Percentiles rank a stretch among this genome's conserved stretches.
phyloP scores from a whole-genome alignment of 2,797 vertebrate species.

The Lateolabrax maculatus region DNA sequence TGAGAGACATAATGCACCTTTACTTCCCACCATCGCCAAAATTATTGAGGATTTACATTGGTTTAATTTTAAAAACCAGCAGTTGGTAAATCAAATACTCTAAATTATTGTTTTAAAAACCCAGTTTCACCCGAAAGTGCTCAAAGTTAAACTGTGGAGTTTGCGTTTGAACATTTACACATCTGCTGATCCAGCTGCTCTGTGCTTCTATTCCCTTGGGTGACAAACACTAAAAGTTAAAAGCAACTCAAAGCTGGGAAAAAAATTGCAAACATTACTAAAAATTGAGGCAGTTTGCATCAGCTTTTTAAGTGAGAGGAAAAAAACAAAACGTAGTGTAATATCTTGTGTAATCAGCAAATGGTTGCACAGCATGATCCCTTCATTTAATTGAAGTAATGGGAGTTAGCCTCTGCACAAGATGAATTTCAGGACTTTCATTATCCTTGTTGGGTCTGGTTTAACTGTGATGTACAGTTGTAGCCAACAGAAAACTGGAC shows the following conservation, averaged over 20 bases:
- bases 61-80: background rate
- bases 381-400: conserved; percentile 21
- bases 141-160: conserved; percentile 20
- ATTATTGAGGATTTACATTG: background rate
- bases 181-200: conserved; percentile 23
- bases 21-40: too few species aligned
- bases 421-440: background rate
- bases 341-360: conserved; percentile 49
- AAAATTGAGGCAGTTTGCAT: conserved; percentile 46
- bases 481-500: conserved; percentile 22
- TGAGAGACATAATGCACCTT: background rate
- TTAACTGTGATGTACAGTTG: background rate
- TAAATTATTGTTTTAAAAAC: background rate
- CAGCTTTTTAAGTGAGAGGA: conserved; percentile 8
- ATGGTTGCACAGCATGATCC: conserved; percentile 17
- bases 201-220: conserved; percentile 26
- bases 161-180: conserved; percentile 25
- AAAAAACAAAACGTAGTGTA: background rate
- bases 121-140: background rate
- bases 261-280: conserved; percentile 32
- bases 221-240: conserved; percentile 40
- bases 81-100: conserved; percentile 9
- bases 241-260: conserved; percentile 32
- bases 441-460: background rate
- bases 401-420: background rate